Conservation (phyloP, 2,888 invertebrate genomes). For the Anarsia innoxiella region DNA sequence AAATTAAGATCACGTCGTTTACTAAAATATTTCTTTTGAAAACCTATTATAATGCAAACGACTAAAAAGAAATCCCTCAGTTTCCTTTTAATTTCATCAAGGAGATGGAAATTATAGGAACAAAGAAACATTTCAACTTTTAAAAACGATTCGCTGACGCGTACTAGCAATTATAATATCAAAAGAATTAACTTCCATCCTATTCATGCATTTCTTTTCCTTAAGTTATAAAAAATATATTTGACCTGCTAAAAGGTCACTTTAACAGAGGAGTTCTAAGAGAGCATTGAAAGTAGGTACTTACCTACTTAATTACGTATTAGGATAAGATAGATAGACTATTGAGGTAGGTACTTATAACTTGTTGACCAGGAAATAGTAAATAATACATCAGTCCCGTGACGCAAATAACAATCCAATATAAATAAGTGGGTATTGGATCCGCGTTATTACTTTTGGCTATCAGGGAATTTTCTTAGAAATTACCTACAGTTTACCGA, state of each 20-base stretch:
- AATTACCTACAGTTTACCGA: constrained; percentile 31
- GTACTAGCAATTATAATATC: constrained; percentile 37
- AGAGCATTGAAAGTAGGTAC: no score
- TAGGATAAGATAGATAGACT: no score
- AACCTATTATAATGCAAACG: neutral
- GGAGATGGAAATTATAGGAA: constrained; percentile 30
- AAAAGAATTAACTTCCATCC: constrained; percentile 28
- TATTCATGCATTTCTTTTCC: constrained; percentile 12
- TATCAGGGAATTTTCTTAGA: constrained; percentile 24
- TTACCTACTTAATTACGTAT: no score
- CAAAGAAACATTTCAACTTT: constrained; percentile 38
- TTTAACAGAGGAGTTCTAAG: no score
- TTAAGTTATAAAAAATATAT: no score
- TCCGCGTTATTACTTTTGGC: constrained; percentile 16
- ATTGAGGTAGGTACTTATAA: no score
- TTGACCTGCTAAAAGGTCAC: no score
- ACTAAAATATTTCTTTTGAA: no score
- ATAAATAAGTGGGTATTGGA: constrained; percentile 16
- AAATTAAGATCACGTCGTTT: no score
- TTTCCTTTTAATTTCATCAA: constrained; percentile 25
- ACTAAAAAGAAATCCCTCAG: constrained; percentile 5
- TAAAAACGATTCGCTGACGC: constrained; percentile 32
- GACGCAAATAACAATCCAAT: constrained; percentile 1
- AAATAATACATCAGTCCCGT: neutral
- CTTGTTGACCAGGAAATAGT: no score